Conservation (phyloP, 1,140 invertebrate species). For the Aphelenchoides besseyi region DNA sequence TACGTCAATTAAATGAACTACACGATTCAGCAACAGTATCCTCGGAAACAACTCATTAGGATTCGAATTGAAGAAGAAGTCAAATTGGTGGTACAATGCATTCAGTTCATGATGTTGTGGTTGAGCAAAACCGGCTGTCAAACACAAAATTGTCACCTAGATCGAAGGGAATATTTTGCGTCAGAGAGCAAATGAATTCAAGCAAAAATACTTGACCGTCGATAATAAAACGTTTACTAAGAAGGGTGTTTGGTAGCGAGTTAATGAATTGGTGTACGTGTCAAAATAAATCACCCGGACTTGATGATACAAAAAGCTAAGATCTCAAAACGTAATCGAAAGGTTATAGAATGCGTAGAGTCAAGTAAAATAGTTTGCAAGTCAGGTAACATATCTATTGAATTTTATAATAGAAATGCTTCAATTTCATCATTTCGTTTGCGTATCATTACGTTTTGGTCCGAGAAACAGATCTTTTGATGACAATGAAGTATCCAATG, state of each 20-base stretch:
- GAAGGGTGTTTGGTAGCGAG: background rate
- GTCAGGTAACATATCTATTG: too few species aligned
- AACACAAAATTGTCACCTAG: background rate
- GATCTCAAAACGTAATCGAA: background rate
- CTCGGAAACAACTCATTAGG: background rate
- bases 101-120: too few species aligned
- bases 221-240: background rate
- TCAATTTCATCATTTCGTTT: too few species aligned
- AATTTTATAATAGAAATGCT: too few species aligned
- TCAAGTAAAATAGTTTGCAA: too few species aligned
- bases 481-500: slow-evolving; percentile 42
- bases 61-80: too few species aligned
- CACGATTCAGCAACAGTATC: background rate
- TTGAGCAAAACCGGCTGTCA: slow-evolving; percentile 2
- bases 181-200: background rate
- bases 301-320: background rate
- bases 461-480: slow-evolving; percentile 48
- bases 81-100: too few species aligned
- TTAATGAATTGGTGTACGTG: background rate
- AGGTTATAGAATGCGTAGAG: too few species aligned
- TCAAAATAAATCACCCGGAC: background rate
- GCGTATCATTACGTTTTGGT: slow-evolving; percentile 36
- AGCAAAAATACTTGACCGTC: too few species aligned
- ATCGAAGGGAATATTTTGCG: background rate
- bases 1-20: background rate